phyloP scores from a whole-genome alignment of 2,888 invertebrate genomes.

The Acleris literana region DNA sequence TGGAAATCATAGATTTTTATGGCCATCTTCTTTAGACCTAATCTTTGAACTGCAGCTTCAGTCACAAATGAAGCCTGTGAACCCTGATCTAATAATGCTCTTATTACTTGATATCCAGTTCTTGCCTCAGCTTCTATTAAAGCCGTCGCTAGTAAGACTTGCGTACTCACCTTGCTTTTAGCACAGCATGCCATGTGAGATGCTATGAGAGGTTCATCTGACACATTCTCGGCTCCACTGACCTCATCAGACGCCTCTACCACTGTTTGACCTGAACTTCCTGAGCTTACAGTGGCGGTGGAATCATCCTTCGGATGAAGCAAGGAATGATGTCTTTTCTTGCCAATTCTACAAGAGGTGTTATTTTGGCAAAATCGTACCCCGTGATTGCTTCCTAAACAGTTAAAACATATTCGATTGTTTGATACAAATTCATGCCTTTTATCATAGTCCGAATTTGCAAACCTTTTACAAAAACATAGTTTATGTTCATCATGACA shows the following conservation, averaged over 20 bases:
- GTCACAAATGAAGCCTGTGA: slow-evolving; percentile 46
- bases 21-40: slow-evolving; percentile 17
- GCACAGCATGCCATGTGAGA: slow-evolving; percentile 4
- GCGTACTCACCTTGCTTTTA: background rate
- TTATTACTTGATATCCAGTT: slow-evolving; percentile 21
- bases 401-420: slow-evolving; percentile 16
- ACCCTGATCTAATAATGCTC: slow-evolving; percentile 45
- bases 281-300: background rate
- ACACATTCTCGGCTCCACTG: background rate
- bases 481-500: background rate
- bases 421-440: slow-evolving; percentile 6
- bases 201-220: background rate
- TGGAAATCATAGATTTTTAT: slow-evolving; percentile 15
- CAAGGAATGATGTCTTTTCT: slow-evolving; percentile 16
- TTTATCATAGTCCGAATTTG: background rate
- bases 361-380: slow-evolving; percentile 13
- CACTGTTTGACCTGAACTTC: background rate
- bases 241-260: background rate
- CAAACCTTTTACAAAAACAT: no score
- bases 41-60: slow-evolving; percentile 42
- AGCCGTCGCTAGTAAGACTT: slow-evolving; percentile 4
- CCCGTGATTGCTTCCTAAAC: slow-evolving; percentile 10
- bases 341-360: slow-evolving; percentile 14
- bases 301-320: slow-evolving; percentile 6
- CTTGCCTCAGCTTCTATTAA: background rate